Conservation (phyloP, 2,888 invertebrate genomes). For the Marronus borbonicus region DNA sequence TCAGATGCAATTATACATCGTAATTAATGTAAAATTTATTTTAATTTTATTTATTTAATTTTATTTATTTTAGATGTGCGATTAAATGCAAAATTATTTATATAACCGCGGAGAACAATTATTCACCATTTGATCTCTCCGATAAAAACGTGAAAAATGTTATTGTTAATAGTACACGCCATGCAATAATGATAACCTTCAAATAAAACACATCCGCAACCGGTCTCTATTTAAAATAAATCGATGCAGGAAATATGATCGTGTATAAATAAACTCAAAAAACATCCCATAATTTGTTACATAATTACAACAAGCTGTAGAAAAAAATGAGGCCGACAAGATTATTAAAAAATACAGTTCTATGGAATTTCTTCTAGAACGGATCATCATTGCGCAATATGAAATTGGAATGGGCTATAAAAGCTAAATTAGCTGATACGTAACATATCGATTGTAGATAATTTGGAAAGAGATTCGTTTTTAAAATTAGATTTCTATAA, state of each 20-base stretch:
- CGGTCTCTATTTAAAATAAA: neutral
- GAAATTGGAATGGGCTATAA: neutral
- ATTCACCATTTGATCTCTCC: too few species aligned
- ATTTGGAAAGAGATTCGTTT: too few species aligned
- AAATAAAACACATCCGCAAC: conserved; percentile 22
- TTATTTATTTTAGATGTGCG: neutral
- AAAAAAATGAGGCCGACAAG: conserved; percentile 8
- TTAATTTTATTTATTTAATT: neutral
- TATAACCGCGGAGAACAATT: neutral
- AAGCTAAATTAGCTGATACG: neutral
- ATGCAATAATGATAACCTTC: conserved; percentile 18
- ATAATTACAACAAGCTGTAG: conserved; percentile 7
- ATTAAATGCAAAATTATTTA: neutral
- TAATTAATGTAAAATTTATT: too few species aligned
- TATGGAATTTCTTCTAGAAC: conserved; percentile 8
- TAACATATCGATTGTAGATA: too few species aligned
- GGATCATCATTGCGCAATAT: neutral
- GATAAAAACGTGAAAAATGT: neutral
- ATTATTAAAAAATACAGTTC: conserved; percentile 1
- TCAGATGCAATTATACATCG: too few species aligned
- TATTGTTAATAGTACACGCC: neutral
- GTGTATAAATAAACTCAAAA: neutral
- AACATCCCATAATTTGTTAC: conserved; percentile 21
- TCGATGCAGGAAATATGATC: conserved; percentile 23
- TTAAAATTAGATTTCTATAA: too few species aligned